These are phyloP conservation scores for Dolichoris vasculosae DNA, from an alignment of 1,140 invertebrate genomes.

Conservation along the genomic window DNA sequence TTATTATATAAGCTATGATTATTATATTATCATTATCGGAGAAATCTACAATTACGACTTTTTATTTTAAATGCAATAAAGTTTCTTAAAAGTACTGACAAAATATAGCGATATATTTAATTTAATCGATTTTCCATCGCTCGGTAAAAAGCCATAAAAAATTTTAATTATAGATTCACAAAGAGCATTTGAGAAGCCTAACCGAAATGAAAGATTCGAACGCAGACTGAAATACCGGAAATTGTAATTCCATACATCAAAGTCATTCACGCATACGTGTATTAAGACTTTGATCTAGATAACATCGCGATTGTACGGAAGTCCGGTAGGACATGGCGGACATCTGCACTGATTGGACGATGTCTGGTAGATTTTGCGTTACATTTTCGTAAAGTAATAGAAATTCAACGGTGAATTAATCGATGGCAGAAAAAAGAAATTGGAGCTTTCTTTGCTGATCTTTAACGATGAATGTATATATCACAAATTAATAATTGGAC, in stretches of 20 bases:
- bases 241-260: conserved; percentile 26
- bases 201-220: neutral
- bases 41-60: no score
- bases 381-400: neutral
- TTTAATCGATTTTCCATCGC: neutral
- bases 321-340: neutral
- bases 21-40: neutral
- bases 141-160: neutral
- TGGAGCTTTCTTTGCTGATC: neutral
- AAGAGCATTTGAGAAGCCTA: neutral
- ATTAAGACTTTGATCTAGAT: conserved; percentile 7
- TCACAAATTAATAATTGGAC: neutral
- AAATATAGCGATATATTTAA: no score
- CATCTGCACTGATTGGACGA: neutral
- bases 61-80: no score
- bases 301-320: conserved; percentile 1
- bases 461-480: no score
- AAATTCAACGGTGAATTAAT: neutral
- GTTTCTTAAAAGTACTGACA: neutral
- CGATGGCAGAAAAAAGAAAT: neutral
- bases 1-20: no score
- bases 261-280: neutral
- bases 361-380: neutral
- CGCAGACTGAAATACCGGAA: neutral
- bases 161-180: conserved; percentile 11